Evolutionary conservation across 2,113 vertebrate species (phyloP), one percentile per base, ranked within the genome.

Genomic region (Enhydra lutris): DNA sequence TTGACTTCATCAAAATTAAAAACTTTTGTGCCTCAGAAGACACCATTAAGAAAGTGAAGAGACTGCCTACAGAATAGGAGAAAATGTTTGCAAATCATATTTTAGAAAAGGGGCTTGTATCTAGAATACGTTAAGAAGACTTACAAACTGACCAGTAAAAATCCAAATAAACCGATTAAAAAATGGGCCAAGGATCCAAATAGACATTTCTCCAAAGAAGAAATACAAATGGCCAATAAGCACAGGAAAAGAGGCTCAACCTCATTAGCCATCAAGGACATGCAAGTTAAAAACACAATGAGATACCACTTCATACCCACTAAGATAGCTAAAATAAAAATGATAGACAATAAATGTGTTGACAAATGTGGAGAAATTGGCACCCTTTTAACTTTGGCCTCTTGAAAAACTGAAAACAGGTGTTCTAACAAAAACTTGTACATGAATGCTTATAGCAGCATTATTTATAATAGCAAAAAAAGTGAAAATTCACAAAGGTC

Each of bases 391-490:
- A 7, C 4, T 14, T 4, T 63, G 11, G 11, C 7, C 20, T 36
- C 13, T 93, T 6, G 31, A 93, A 92, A 21, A 79, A 74, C 4
- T 65, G 47, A 82, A 81, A 93, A 69, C 20, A 76, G 18, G 18
- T 86, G 17, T 85, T 83, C 52, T 63, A 45, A 93, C 9, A 80
- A 80, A 90, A 69, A 82, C 18, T 34, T 81, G 39, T 34, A 57
- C 18, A 67, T 36, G 50, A 69, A 57, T 82, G 6, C 69, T 81
- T 55, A 86, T 23, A 34, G 63, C 3, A 92, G 42, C 52, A 81
- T 55, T 89, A 91, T 65, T 96, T 26, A 63, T 95, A 91, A 67
- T 61, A 94, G 26, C 12, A 39, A 79, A 96, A 94, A 55, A 91
- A 82, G 24, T 47, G 12, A 87, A 92, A 98, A 76, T 45, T n/a